phyloP scores from a whole-genome alignment of 2,888 invertebrate species.

The Rhamnusium bicolor region DNA sequence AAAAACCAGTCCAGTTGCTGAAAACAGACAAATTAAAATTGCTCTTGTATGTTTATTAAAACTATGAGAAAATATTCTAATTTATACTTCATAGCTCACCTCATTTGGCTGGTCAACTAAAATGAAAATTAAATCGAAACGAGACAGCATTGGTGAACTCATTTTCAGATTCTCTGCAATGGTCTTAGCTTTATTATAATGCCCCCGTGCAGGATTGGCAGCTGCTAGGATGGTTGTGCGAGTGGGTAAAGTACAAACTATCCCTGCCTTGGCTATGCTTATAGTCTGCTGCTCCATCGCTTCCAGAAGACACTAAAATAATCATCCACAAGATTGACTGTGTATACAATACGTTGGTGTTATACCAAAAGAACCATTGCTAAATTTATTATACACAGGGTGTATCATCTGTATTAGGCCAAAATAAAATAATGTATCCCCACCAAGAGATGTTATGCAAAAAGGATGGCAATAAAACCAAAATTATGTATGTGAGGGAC shows the following conservation, averaged over 20 bases:
- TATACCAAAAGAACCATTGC: too few relatives aligned
- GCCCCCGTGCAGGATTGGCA: slow-evolving; percentile 92
- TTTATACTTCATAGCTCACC: slow-evolving; percentile 69
- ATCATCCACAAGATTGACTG: too few relatives aligned
- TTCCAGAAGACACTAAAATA: slow-evolving; percentile 83
- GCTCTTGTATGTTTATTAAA: too few relatives aligned
- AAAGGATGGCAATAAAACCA: too few relatives aligned
- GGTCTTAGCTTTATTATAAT: slow-evolving; percentile 90
- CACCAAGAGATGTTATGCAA: too few relatives aligned
- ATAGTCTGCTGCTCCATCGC: slow-evolving; percentile 96
- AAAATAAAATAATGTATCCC: too few relatives aligned
- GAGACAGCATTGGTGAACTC: slow-evolving; percentile 86
- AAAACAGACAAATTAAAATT: slow-evolving; percentile 58
- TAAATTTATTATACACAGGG: too few relatives aligned
- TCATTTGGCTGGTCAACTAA: slow-evolving; percentile 90
- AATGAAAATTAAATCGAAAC: slow-evolving; percentile 95
- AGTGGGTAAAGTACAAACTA: slow-evolving; percentile 86
- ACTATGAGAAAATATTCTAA: too few relatives aligned
- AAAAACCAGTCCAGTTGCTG: slow-evolving; percentile 83
- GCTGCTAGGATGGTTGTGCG: slow-evolving; percentile 91
- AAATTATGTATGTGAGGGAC: too few relatives aligned
- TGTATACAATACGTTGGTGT: too few relatives aligned
- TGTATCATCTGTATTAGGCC: too few relatives aligned
- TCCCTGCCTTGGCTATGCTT: slow-evolving; percentile 92
- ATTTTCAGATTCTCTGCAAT: slow-evolving; percentile 92